A percentile compares a stretch with the other conserved stretches of the same genome.
These are phyloP conservation scores for Zaprionus tsacasi DNA, from an alignment of 1,140 invertebrate species.

Conservation along the genomic window DNA sequence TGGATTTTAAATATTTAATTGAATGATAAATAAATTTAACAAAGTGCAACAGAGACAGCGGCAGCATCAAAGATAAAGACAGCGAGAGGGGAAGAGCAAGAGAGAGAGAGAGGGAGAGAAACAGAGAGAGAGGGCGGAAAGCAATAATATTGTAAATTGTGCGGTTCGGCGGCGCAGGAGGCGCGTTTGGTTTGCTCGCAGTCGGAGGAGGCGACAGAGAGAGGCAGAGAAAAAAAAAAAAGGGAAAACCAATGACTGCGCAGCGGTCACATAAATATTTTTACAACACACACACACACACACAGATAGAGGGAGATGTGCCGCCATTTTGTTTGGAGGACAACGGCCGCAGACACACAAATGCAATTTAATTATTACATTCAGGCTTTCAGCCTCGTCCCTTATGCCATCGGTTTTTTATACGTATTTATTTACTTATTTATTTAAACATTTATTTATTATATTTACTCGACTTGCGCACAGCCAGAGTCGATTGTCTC, in stretches of 20 bases:
- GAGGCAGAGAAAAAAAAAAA: constrained; percentile 11
- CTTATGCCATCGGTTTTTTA: constrained; percentile 21
- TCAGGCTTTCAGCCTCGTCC: constrained; percentile 49
- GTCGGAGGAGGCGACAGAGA: constrained; percentile 11
- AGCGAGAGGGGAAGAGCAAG: constrained; percentile 11
- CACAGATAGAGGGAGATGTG: constrained; percentile 1
- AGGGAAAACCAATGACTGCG: constrained; percentile 64
- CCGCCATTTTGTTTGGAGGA: constrained; percentile 73
- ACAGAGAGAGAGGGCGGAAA: background rate
- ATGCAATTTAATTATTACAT: constrained; percentile 82
- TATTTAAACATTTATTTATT: constrained; percentile 76
- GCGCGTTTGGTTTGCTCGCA: constrained; percentile 28
- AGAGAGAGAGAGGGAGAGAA: constrained; percentile 2
- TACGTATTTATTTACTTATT: constrained; percentile 70
- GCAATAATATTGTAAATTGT: constrained; percentile 62
- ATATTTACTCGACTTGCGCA: constrained; percentile 54
- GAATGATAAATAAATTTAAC: constrained; percentile 80
- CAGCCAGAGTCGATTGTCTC: background rate
- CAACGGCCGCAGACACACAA: constrained; percentile 69
- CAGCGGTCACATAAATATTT: constrained; percentile 73
- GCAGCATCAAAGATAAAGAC: constrained; percentile 11
- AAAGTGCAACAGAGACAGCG: constrained; percentile 35
- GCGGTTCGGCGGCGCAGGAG: constrained; percentile 13
- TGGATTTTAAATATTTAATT: constrained; percentile 83
- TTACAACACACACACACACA: constrained; percentile 32